A percentile compares a stretch with the other conserved stretches of the same genome.
phyloP scores from a whole-genome alignment of 2,113 vertebrate genomes.

The Ailurus styani region DNA sequence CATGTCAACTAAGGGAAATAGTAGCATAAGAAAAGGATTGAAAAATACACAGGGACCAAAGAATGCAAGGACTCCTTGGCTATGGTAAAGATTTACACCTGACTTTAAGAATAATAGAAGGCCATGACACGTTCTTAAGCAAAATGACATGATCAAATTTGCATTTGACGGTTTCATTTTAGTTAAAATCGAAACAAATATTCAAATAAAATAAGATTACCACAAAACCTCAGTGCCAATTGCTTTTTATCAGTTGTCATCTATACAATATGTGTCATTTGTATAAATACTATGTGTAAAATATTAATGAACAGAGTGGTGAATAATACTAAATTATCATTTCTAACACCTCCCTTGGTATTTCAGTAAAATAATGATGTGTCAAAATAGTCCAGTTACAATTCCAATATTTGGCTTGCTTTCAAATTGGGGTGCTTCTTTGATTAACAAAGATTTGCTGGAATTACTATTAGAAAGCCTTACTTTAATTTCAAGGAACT shows the following conservation, averaged over 20 bases:
- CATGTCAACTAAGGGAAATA: neutral
- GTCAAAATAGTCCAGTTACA: neutral
- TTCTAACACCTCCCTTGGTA: neutral
- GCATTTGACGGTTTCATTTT: neutral
- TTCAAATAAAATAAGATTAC: neutral
- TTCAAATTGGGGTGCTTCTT: conserved; percentile 22
- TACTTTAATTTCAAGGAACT: conserved; percentile 45
- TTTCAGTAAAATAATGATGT: conserved; percentile 36
- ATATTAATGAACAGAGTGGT: neutral
- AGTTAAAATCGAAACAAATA: neutral
- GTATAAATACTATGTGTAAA: neutral
- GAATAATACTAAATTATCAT: neutral
- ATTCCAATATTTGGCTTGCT: conserved; percentile 16
- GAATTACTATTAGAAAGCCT: conserved; percentile 35
- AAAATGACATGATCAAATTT: neutral
- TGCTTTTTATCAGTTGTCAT: neutral
- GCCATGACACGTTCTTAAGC: neutral
- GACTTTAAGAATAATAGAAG: neutral
- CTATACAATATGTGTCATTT: neutral
- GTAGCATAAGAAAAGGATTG: neutral
- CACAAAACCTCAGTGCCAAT: neutral
- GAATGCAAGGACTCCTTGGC: neutral
- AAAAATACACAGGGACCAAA: neutral
- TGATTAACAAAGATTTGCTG: conserved; percentile 62
- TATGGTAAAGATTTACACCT: neutral